phyloP scores from a whole-genome alignment of 2,888 invertebrate genomes.

The Drosophila flavopinicola region DNA sequence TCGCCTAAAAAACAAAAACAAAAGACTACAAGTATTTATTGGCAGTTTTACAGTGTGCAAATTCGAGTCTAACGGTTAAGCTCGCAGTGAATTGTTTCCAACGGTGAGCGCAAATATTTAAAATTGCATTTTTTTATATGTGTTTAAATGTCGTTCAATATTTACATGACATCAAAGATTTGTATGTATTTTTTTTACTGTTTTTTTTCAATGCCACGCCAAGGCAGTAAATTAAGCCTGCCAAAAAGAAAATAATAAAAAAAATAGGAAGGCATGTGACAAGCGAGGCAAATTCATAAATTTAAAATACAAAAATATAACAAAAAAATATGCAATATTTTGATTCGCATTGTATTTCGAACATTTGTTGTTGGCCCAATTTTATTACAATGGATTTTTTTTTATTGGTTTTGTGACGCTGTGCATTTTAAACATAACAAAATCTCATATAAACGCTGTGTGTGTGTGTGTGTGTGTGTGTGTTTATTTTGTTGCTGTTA shows the following conservation, averaged over 20 bases:
- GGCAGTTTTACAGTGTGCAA: constrained; percentile 27
- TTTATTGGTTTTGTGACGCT: constrained; percentile 23
- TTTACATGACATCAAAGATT: constrained; percentile 12
- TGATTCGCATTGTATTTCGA: constrained; percentile 9
- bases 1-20: not conserved
- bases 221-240: not conserved
- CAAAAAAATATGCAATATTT: constrained; percentile 6
- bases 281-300: constrained; percentile 14
- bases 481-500: not conserved
- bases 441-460: constrained; percentile 13
- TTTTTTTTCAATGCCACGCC: not conserved
- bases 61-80: constrained; percentile 48
- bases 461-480: not conserved
- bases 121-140: constrained; percentile 32
- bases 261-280: constrained; percentile 37
- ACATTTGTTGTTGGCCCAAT: constrained; percentile 6
- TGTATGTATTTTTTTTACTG: constrained; percentile 21
- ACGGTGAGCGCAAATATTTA: constrained; percentile 51
- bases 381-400: constrained; percentile 12
- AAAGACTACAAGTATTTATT: constrained; percentile 1
- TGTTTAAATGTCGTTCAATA: constrained; percentile 10
- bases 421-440: constrained; percentile 30
- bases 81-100: constrained; percentile 36
- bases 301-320: constrained; percentile 17
- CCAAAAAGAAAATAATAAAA: not conserved